These are phyloP conservation scores for Periplaneta americana DNA, from an alignment of 1,140 invertebrate species.

Conservation along the genomic window DNA sequence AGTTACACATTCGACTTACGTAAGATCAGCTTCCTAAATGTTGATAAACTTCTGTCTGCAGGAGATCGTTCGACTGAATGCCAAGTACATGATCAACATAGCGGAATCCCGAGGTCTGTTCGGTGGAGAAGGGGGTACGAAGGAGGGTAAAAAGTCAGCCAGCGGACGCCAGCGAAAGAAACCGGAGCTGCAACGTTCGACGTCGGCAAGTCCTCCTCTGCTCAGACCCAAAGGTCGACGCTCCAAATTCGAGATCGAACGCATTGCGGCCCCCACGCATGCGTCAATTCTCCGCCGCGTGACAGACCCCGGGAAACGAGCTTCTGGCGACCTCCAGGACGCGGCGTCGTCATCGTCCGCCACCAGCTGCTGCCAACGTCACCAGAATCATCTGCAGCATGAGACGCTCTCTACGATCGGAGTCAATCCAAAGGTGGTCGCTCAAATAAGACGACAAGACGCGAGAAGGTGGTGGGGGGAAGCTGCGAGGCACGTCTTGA, in stretches of 20 bases:
- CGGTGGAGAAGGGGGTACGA: slow-evolving; percentile 39
- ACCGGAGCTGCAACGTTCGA: not conserved
- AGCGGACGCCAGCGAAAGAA: slow-evolving; percentile 8
- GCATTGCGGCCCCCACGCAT: slow-evolving; percentile 45
- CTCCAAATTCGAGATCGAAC: slow-evolving; percentile 39
- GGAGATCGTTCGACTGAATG: slow-evolving; percentile 65
- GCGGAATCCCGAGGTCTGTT: slow-evolving; percentile 70
- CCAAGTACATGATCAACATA: slow-evolving; percentile 73
- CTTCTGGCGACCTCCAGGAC: slow-evolving; percentile 25
- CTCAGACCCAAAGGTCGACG: not conserved
- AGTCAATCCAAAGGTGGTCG: not conserved
- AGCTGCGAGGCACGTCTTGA: slow-evolving; percentile 21
- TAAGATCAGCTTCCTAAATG: not conserved
- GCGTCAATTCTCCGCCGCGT: slow-evolving; percentile 33
- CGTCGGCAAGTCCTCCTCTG: not conserved
- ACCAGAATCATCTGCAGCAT: not conserved
- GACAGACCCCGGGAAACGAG: slow-evolving; percentile 10
- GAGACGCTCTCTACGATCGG: not conserved
- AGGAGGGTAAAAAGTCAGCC: slow-evolving; percentile 19
- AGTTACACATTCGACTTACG: no score
- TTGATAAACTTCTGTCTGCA: slow-evolving; percentile 23
- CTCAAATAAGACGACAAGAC: slow-evolving; percentile 18
- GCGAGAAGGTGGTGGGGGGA: slow-evolving; percentile 33
- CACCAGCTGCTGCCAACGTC: not conserved
- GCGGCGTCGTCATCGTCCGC: slow-evolving; percentile 16